These are phyloP conservation scores for Eupithecia dodoneata DNA, from an alignment of 2,888 invertebrate species.

Conservation along the genomic window DNA sequence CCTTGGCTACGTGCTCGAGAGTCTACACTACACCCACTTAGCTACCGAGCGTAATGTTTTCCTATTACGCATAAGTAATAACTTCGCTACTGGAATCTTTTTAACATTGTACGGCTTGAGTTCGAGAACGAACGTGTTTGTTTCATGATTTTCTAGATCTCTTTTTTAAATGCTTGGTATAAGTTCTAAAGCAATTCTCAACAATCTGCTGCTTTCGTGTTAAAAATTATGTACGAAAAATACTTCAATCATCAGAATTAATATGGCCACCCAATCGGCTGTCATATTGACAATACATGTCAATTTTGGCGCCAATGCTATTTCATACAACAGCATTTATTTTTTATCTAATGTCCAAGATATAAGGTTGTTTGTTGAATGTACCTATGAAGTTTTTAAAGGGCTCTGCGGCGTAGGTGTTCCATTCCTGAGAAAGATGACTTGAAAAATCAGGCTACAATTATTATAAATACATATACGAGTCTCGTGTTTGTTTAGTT, in stretches of 20 bases:
- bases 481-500: slow-evolving; percentile 78
- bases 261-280: slow-evolving; percentile 75
- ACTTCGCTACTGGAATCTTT: slow-evolving; percentile 34
- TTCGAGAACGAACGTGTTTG: not conserved
- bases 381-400: slow-evolving; percentile 15
- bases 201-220: not conserved
- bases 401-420: slow-evolving; percentile 71
- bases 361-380: slow-evolving; percentile 48
- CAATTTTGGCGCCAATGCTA: slow-evolving; percentile 76
- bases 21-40: slow-evolving; percentile 73
- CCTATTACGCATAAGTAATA: slow-evolving; percentile 37
- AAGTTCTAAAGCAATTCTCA: not conserved
- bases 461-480: slow-evolving; percentile 81
- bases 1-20: slow-evolving; percentile 60
- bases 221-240: slow-evolving; percentile 9
- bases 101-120: slow-evolving; percentile 3
- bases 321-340: slow-evolving; percentile 28
- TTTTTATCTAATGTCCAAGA: slow-evolving; percentile 18
- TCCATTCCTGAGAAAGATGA: slow-evolving; percentile 79
- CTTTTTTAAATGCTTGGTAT: not conserved
- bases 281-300: slow-evolving; percentile 74
- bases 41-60: slow-evolving; percentile 62
- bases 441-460: slow-evolving; percentile 67
- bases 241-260: slow-evolving; percentile 50
- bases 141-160: not conserved